Conservation (phyloP, 64 coral and sea anemone species). For the Acropora yongei region DNA sequence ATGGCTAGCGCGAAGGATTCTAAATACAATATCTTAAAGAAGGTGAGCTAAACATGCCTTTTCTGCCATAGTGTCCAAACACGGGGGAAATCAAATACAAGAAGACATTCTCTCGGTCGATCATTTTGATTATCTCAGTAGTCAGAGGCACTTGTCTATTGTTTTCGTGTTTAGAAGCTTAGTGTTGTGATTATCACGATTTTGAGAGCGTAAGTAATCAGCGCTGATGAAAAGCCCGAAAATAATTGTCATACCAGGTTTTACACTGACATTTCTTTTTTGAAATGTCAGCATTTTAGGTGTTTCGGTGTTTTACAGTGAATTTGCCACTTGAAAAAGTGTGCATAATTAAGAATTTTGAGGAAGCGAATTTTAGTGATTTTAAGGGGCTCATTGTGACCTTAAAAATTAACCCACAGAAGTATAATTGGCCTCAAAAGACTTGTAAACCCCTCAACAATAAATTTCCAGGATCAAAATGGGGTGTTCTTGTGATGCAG, state of each 20-base stretch:
- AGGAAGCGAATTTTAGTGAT: background rate
- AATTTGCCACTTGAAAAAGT: constrained; percentile 10
- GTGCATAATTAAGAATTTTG: constrained; percentile 15
- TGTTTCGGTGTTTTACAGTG: constrained; percentile 8
- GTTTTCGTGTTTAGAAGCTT: constrained; percentile 30
- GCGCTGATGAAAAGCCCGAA: constrained; percentile 48
- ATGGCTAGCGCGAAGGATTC: constrained; percentile 7
- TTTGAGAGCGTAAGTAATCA: background rate
- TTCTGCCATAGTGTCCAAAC: constrained; percentile 19
- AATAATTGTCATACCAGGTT: background rate
- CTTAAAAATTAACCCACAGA: constrained; percentile 1
- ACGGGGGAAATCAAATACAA: constrained; percentile 30
- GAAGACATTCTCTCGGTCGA: background rate
- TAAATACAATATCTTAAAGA: constrained; percentile 18
- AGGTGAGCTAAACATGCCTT: constrained; percentile 6
- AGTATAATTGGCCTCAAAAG: constrained; percentile 4
- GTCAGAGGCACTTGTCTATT: constrained; percentile 9
- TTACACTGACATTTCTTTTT: constrained; percentile 36
- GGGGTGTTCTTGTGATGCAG: background rate
- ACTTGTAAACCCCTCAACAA: background rate
- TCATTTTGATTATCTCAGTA: constrained; percentile 1
- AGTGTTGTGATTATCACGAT: constrained; percentile 32
- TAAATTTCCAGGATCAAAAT: background rate
- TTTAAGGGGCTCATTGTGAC: background rate
- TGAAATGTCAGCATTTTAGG: constrained; percentile 4